These are phyloP conservation scores for Amblyteles armatorius DNA, from an alignment of 2,888 invertebrate species.

Conservation along the genomic window DNA sequence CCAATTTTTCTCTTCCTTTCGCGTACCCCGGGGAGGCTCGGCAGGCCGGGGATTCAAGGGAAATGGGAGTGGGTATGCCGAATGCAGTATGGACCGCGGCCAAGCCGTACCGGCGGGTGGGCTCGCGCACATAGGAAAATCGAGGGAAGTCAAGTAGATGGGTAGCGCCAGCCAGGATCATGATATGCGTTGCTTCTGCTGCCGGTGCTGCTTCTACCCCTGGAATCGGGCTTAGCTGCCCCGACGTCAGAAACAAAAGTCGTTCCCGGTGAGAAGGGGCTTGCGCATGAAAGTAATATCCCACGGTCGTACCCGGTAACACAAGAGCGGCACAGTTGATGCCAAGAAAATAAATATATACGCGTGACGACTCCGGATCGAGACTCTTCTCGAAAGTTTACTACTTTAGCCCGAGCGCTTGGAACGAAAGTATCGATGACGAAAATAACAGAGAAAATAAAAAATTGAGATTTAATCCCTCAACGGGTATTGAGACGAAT, in stretches of 20 bases:
- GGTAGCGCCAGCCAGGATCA: constrained; percentile 14
- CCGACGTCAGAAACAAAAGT: constrained; percentile 79
- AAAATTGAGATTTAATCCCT: not conserved
- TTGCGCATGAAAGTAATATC: constrained; percentile 76
- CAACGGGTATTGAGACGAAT: not conserved
- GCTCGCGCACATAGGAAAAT: constrained; percentile 6
- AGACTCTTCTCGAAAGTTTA: not conserved
- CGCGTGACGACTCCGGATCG: not conserved
- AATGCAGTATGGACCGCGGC: constrained; percentile 35
- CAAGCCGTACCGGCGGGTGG: constrained; percentile 22
- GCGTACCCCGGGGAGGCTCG: constrained; percentile 21
- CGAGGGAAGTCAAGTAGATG: constrained; percentile 37
- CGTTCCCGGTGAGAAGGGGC: constrained; percentile 73
- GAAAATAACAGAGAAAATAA: not conserved
- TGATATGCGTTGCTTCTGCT: constrained; percentile 32
- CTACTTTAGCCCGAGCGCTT: not conserved
- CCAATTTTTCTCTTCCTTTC: constrained; percentile 26
- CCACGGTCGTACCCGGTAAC: constrained; percentile 58
- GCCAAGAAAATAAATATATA: constrained; percentile 39
- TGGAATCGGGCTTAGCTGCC: constrained; percentile 61
- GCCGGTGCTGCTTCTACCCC: constrained; percentile 2
- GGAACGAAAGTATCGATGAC: not conserved
- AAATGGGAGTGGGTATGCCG: constrained; percentile 9
- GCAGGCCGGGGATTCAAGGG: not conserved
- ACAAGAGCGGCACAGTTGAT: constrained; percentile 7